These are phyloP conservation scores for Nasonia giraulti DNA, from an alignment of 1,140 invertebrate genomes.

Conservation along the genomic window DNA sequence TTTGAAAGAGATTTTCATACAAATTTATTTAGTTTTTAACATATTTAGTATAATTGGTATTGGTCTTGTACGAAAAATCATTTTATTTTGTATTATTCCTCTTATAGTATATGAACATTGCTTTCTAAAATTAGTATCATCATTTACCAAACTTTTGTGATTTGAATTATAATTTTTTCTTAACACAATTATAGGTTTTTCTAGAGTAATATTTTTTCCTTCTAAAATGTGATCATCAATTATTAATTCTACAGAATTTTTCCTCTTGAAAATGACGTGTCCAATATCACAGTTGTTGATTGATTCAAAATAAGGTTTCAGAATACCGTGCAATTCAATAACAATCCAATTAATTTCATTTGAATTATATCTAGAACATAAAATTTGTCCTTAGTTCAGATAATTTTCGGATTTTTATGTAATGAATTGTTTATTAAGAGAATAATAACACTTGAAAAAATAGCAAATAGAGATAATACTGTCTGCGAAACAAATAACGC, in stretches of 20 bases:
- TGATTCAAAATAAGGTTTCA: constrained; percentile 2
- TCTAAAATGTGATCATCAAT: constrained; percentile 35
- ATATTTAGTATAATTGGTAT: constrained; percentile 25
- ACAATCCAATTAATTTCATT: neutral
- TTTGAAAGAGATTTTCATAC: neutral
- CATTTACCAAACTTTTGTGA: neutral
- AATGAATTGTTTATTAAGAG: too few relatives aligned
- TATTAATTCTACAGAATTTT: constrained; percentile 19
- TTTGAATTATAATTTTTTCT: neutral
- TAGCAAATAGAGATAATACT: too few relatives aligned
- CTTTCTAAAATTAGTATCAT: too few relatives aligned
- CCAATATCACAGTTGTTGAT: constrained; percentile 9
- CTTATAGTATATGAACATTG: neutral
- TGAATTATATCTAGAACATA: neutral
- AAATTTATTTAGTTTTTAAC: neutral
- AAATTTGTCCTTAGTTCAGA: neutral
- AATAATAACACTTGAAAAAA: too few relatives aligned
- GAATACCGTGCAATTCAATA: constrained; percentile 35
- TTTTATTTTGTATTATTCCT: constrained; percentile 28
- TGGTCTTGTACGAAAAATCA: constrained; percentile 32
- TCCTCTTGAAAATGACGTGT: constrained; percentile 3
- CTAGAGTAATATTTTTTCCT: constrained; percentile 28
- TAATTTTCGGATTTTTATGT: too few relatives aligned
- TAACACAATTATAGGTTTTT: constrained; percentile 38
- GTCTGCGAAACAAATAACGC: too few relatives aligned